Evolutionary conservation across 2,797 vertebrate genomes (phyloP), one percentile per base, ranked within the genome.

Genomic region (Danionella dracula): DNA sequence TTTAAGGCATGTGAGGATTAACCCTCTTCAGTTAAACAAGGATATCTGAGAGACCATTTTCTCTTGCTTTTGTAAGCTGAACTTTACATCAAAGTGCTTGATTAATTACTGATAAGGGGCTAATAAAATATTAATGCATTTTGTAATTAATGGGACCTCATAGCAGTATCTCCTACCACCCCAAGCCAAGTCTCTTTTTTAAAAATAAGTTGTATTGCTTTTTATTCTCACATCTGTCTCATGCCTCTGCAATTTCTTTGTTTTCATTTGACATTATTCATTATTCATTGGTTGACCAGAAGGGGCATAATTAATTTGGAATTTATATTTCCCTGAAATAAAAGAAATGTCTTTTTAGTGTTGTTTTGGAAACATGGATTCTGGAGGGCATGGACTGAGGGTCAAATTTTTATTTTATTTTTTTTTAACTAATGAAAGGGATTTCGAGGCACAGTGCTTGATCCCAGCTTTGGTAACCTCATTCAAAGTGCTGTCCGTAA

Each of bases 91-190:
- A 85, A 84, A 90, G 84, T 73, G 78, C 71, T 70, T 86, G 83
- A 89, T 89, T 90, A 89, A 86, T 90, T 90, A 83, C 87, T 80
- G 83, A 89, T 88, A 88, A 87, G 84, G 76, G 77, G 64, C 53
- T 85, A 86, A 88, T 90, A 86, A 89, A 91, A 85, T 76, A 85
- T 85, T 78, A 86, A 87, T 84, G 79, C 61, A 68, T 83, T 87
- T 86, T 45, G 58, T 86, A 88, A 89, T 91, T 89, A 89, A 78
- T 86, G 82, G 81, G 76, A 80, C 65, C 77, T 82, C 76, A 68
- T 79, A 78, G 66, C 70, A 27, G 62, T n/a, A 31, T 66, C 71
- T 60, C 76, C 76, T 53, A 60, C 49, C 70, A 82, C 76, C 82
- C 78, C 76, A 64, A 76, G 73, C 78, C 66, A 76, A 81, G 78